Base-by-base conservation (phyloP, 2,113 vertebrate species). In the Podarcis cretensis region DNA sequence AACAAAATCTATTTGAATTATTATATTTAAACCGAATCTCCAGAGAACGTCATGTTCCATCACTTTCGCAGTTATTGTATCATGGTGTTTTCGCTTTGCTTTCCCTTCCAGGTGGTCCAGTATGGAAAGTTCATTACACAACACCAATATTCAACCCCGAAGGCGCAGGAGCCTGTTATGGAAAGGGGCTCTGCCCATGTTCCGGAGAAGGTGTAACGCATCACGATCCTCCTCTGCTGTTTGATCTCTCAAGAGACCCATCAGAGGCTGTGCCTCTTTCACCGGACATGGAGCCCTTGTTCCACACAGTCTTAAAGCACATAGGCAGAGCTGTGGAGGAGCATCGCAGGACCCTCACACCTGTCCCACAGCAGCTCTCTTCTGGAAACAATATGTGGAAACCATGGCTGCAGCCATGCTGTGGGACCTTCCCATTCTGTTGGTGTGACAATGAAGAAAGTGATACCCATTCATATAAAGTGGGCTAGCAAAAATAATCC, bases 371-470 rank as follows among this genome's bases (percentile, higher is more conserved):
- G 10, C 98, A 99, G 93, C 75, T 98, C 37, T 96, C 96, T 3
- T 1, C 27, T 5, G 1, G 59, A 1, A 96, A 97, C 57, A 81
- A 92, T 8, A 25, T 97, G 57, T 98, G 98, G 98, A 96, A 90
- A 65, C 98, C 98, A 0, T 98, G 98, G 97, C 95, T 98, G 6
- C 98, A 98, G 95, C 97, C 97, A 0, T 98, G 98, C 94, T 98
- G 98, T 35, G 98, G 98, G 6, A 94, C 92, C 1, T 98, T 98
- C 93, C 97, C 97, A 0, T 97, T 97, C 92, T 97, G 98, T 79
- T 94, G 95, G 83, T 98, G 98, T 87, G 8, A 95, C 75, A 91
- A 87, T 13, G 92, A 92, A 40, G 83, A 63, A 18, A 76, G 78
- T 82, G 32, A 30, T 21, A 25, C 8, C 37, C 40, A 59, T 23